phyloP scores from a whole-genome alignment of 2,113 vertebrate genomes.

The Phalacrocorax pelagicus region DNA sequence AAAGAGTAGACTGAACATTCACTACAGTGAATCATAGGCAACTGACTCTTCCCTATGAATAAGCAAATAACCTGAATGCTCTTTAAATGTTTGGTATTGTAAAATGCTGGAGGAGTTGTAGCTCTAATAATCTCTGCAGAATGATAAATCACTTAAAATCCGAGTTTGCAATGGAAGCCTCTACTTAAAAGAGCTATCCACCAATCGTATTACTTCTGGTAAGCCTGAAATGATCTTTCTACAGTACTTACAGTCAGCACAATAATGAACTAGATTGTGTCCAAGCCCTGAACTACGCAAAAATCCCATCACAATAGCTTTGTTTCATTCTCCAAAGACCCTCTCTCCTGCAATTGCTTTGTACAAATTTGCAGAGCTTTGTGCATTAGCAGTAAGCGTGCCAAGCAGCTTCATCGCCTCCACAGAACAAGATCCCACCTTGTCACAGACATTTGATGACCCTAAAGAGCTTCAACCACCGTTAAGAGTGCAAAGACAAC shows the following conservation, averaged over 20 bases:
- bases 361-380: neutral
- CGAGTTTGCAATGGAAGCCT: neutral
- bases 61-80: neutral
- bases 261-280: neutral
- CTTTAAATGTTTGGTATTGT: neutral
- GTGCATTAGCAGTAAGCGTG: neutral
- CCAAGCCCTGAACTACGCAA: neutral
- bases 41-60: conserved; percentile 1
- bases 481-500: neutral
- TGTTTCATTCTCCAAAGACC: neutral
- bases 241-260: neutral
- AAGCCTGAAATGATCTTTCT: neutral
- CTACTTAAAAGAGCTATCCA: neutral
- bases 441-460: neutral
- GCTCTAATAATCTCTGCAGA: neutral
- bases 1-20: neutral
- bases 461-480: neutral
- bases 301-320: neutral
- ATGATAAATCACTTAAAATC: neutral
- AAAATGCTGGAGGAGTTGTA: neutral
- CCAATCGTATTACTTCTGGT: neutral
- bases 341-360: neutral
- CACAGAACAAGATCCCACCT: neutral
- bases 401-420: neutral
- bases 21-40: neutral